These are phyloP conservation scores for Callocephalon fimbriatum DNA, from an alignment of 2,113 vertebrate genomes.

Conservation along the genomic window DNA sequence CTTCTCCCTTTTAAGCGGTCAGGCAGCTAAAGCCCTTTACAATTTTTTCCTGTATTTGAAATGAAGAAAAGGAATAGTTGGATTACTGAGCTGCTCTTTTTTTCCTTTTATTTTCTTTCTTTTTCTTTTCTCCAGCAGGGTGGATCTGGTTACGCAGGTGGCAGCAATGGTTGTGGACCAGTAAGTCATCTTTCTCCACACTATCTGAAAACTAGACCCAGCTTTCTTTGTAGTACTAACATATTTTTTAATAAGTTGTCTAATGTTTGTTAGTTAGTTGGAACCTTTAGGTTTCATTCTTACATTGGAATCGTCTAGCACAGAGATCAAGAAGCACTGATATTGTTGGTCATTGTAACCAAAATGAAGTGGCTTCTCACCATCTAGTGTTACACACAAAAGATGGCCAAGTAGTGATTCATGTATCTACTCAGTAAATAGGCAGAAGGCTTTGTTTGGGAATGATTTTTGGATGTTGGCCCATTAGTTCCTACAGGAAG, in stretches of 20 bases:
- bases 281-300: background rate
- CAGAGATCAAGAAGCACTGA: background rate
- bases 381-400: background rate
- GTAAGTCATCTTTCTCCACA: conserved; percentile 1
- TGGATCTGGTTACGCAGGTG: background rate
- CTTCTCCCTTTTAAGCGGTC: background rate
- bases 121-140: background rate
- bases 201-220: background rate
- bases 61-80: background rate
- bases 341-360: background rate
- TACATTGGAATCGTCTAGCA: background rate
- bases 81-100: background rate
- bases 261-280: background rate
- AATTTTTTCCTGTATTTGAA: background rate
- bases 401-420: background rate
- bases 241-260: background rate
- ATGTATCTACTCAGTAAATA: background rate
- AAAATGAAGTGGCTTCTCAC: background rate
- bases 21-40: background rate
- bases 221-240: background rate
- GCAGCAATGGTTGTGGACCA: conserved; percentile 43
- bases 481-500: background rate
- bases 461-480: background rate
- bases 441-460: background rate
- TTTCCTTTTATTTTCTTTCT: background rate